Percentiles rank a stretch among this genome's conserved stretches.
phyloP scores from a whole-genome alignment of 2,113 vertebrate species.

The Thomomys bottae region DNA sequence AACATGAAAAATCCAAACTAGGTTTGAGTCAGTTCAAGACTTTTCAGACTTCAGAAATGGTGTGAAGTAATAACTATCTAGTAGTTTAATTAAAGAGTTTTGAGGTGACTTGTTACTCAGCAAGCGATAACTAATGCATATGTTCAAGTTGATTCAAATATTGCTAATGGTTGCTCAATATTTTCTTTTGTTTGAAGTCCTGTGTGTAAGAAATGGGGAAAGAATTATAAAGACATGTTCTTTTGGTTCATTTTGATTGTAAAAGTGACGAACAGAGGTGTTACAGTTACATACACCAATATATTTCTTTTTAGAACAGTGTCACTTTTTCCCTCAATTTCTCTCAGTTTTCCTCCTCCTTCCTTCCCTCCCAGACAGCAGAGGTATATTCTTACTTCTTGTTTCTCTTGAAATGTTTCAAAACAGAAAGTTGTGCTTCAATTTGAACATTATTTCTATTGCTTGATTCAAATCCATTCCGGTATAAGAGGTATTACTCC shows the following conservation, averaged over 20 bases:
- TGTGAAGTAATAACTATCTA: neutral
- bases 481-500: neutral
- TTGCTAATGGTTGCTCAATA: neutral
- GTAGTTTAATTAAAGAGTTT: neutral
- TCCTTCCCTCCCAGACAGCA: neutral
- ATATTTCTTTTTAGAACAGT: too few species aligned
- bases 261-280: too few species aligned
- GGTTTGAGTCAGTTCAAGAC: neutral
- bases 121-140: neutral
- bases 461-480: neutral
- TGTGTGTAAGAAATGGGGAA: neutral
- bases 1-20: rapidly evolving
- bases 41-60: neutral
- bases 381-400: neutral
- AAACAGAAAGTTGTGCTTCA: neutral
- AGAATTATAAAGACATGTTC: neutral
- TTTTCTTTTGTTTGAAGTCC: neutral
- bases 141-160: neutral
- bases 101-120: neutral
- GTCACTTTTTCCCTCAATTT: too few species aligned
- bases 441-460: neutral
- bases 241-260: too few species aligned
- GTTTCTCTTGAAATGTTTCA: neutral
- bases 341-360: too few species aligned
- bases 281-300: too few species aligned